Evolutionary conservation across 2,113 vertebrate species (phyloP), one percentile per base, ranked within the genome.

Genomic region (Oceanites oceanicus): DNA sequence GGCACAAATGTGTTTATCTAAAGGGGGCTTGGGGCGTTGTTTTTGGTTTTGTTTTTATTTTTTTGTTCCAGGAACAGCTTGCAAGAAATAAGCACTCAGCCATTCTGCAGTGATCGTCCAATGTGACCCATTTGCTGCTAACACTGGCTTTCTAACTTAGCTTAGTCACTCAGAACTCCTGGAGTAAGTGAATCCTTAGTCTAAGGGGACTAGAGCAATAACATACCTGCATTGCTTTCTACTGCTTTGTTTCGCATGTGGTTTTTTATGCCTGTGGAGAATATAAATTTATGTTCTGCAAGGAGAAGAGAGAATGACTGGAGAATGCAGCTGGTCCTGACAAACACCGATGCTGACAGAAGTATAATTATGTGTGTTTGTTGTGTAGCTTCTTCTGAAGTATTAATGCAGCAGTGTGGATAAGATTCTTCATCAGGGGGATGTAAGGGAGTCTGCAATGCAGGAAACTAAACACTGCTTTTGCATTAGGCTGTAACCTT

Each of bases 41-140:
- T 77, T 90, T 90, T 59, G 26, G 19, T 9, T 82, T 72, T 89
- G 12, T n/a, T 89, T 94, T 42, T 42, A 29, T 73, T 74, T 70
- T 63, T 85, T 78, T 90, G n/a, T 91, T 92, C 58, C 80, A 96
- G 88, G 70, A 94, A 89, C n/a, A 86, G 55, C 34, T 59, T 95
- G 47, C 66, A 86, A 85, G 59, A 87, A 82, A 68, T 36, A 91
- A 86, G 12, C 40, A 44, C 12, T 70, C n/a, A 92, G 70, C 36
- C 17, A 38, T 85, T 89, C 70, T 30, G 44, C 83, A 81, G n/a
- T 42, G 58, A 67, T 75, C 27, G 65, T 90, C 76, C 74, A 75
- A 5, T 89, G 38, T 50, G 36, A 85, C 63, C 36, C 45, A 36
- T 72, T 72, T 75, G 44, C 77, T 89, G 36, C 66, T 84, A 66